phyloP scores from a whole-genome alignment of 1,140 invertebrate species.

The Acromyrmex echinatior region DNA sequence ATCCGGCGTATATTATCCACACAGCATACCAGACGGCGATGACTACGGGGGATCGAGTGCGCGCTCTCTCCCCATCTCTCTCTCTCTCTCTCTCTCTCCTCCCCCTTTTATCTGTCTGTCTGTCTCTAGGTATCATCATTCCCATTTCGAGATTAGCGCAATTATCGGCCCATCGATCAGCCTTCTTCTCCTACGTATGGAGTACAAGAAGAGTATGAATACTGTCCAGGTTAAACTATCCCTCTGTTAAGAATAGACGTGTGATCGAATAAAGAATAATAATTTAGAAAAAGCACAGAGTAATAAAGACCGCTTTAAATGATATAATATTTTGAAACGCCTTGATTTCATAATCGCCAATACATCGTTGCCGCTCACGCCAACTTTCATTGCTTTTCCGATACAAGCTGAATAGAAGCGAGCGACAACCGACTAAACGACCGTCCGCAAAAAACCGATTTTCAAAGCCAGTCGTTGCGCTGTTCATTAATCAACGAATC shows the following conservation, averaged over 20 bases:
- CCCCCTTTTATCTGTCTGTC: neutral
- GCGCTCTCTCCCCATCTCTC: conserved; percentile 23
- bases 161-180: conserved; percentile 74
- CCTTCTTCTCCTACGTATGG: neutral
- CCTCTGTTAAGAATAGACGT: conserved; percentile 1
- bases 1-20: conserved; percentile 69
- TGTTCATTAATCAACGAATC: conserved; percentile 59
- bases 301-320: neutral
- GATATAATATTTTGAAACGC: neutral
- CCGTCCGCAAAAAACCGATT: conserved; percentile 20
- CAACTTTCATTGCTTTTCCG: conserved; percentile 50
- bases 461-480: conserved; percentile 42
- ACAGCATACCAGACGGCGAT: conserved; percentile 56
- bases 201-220: neutral
- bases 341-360: conserved; percentile 50
- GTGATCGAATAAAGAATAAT: neutral
- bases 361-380: conserved; percentile 34
- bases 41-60: conserved; percentile 43
- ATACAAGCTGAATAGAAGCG: conserved; percentile 23
- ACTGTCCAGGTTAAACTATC: neutral
- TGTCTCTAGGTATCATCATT: conserved; percentile 42
- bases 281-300: neutral
- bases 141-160: conserved; percentile 73
- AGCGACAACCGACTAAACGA: conserved; percentile 48
- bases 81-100: conserved; percentile 1